Percentiles rank a stretch among this genome's conserved stretches.
These are phyloP conservation scores for Brachyopa scutellaris DNA, from an alignment of 2,888 invertebrate species.

Conservation along the genomic window DNA sequence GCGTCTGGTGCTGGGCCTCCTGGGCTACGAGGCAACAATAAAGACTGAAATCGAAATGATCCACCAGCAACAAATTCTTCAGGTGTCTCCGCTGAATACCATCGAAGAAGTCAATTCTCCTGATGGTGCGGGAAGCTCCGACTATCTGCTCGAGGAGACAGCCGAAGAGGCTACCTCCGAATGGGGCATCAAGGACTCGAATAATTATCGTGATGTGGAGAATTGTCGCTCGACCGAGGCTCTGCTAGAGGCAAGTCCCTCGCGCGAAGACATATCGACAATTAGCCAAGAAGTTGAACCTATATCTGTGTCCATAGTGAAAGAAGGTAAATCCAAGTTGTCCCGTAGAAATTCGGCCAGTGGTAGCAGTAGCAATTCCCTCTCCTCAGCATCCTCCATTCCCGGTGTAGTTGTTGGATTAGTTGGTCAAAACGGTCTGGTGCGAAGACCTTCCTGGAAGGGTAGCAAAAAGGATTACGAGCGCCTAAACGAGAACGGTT, in stretches of 20 bases:
- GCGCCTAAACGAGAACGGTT: constrained; percentile 76
- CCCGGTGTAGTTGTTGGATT: constrained; percentile 32
- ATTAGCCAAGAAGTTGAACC: constrained; percentile 58
- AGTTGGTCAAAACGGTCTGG: constrained; percentile 72
- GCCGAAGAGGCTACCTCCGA: constrained; percentile 74
- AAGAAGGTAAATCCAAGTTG: constrained; percentile 55
- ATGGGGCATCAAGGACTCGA: constrained; percentile 77
- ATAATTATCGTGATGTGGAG: constrained; percentile 76
- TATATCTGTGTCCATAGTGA: constrained; percentile 51
- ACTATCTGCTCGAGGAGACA: constrained; percentile 75
- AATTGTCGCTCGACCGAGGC: constrained; percentile 80
- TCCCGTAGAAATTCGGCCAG: constrained; percentile 62
- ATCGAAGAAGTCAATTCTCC: constrained; percentile 80
- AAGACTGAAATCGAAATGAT: constrained; percentile 79
- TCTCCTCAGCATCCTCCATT: constrained; percentile 34
- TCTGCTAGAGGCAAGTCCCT: constrained; percentile 74
- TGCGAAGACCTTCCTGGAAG: constrained; percentile 79
- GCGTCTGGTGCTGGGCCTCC: constrained; percentile 87
- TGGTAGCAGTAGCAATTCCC: constrained; percentile 61
- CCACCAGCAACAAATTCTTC: constrained; percentile 80
- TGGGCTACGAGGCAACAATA: constrained; percentile 87
- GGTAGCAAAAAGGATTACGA: constrained; percentile 77
- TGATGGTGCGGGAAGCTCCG: constrained; percentile 71
- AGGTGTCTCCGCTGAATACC: constrained; percentile 79
- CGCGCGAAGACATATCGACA: constrained; percentile 63